Evolutionary conservation across 2,797 vertebrate species (phyloP).

Genomic region (Diceros bicornis): DNA sequence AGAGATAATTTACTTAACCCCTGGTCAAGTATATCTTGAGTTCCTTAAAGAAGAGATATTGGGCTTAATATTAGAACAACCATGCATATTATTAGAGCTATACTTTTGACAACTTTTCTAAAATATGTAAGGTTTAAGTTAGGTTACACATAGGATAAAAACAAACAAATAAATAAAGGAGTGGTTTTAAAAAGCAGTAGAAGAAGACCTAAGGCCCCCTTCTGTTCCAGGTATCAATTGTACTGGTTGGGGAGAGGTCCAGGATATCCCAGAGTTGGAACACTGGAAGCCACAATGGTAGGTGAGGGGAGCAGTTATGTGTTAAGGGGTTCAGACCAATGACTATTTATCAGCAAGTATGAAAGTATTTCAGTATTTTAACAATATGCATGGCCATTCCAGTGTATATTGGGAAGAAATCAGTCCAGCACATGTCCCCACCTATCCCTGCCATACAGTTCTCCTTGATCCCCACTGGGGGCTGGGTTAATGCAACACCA

Average conservation of each 20-base stretch:
- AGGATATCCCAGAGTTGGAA: background rate
- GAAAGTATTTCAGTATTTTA: slow-evolving; percentile 60
- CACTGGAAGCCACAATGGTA: background rate
- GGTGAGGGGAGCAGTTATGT: background rate
- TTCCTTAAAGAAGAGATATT: slow-evolving; percentile 13
- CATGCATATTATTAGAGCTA: background rate
- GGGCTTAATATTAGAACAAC: background rate
- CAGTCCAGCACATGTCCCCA: background rate
- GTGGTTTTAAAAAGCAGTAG: background rate
- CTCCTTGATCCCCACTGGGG: background rate
- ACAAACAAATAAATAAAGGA: background rate
- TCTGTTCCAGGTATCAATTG: background rate
- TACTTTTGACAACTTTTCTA: background rate
- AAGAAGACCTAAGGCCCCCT: background rate
- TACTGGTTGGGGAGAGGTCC: too few relatives aligned
- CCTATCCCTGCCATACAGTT: background rate
- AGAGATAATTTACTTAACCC: background rate
- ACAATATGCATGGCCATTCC: background rate
- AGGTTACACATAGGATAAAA: background rate
- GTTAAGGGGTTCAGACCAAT: background rate
- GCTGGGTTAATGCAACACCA: background rate
- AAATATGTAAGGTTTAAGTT: background rate
- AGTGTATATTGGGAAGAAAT: background rate
- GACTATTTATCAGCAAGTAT: background rate
- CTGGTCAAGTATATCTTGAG: background rate